Base-by-base conservation (phyloP, 2,888 invertebrate genomes). In the Thyatira batis region DNA sequence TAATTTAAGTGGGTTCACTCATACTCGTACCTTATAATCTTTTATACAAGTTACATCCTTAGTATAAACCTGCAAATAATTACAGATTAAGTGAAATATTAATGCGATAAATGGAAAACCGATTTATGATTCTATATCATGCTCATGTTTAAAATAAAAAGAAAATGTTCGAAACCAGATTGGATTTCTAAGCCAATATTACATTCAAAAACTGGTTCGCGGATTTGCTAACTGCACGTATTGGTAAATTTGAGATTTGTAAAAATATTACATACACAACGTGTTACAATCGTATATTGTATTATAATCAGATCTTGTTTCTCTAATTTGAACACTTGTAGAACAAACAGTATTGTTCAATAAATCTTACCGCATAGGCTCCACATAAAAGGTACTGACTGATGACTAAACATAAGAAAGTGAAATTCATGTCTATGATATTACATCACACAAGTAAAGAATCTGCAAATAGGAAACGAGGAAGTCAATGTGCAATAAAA, bases 11-110 rank as follows among this genome's bases (percentile, higher is more conserved):
- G 20, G 45, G 5, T 17, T 49, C 17, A 45, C 10, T 44, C 3
- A 30, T 20, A 55, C 43, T 21, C 53, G 65, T 85, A 89, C 89
- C 88, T 78, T 51, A 23, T 4, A 6, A 58, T 88, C 84, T 50
- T 84, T 73, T 51, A 85, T 53, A 67, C 90, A 91, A 54, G 79
- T 60, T 43, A 89, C 81, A 64, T 86, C 84, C 58, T 82, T 86
- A 60, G 83, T 89, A 65, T 84, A 89, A 50, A 59, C 60, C 89
- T 89, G 86, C 56, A 85, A 87, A 63, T 28, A 51, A 53, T 30
- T 30, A 50, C n/a, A 21, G 23, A 51, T 53, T 54, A 54, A n/a
- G n/a, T n/a, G n/a, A n/a, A n/a, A n/a, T n/a, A n/a, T n/a, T n/a
- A n/a, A n/a, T n/a, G n/a, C n/a, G n/a, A n/a, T n/a, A n/a, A n/a